These are phyloP conservation scores for Malurus splendens DNA, from an alignment of 2,797 vertebrate genomes.

Conservation along the genomic window DNA sequence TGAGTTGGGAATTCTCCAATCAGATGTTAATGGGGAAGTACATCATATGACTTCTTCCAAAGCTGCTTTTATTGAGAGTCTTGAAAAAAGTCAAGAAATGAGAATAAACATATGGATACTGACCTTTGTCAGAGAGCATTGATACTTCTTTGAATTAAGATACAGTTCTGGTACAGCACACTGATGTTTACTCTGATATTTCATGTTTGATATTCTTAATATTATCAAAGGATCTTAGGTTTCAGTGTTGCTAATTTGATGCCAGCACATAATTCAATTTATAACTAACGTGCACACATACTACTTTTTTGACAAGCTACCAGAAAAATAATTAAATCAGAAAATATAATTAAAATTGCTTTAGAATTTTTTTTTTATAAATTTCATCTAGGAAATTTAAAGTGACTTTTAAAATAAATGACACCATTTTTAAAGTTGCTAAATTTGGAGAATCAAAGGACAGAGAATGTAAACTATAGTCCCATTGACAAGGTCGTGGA, in stretches of 20 bases:
- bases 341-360: neutral
- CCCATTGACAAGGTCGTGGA: neutral
- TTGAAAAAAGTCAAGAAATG: neutral
- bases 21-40: neutral
- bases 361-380: neutral
- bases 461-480: neutral
- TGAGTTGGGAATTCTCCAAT: neutral
- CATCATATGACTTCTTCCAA: neutral
- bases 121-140: neutral
- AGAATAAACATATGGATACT: neutral
- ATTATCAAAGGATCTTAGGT: neutral
- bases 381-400: neutral
- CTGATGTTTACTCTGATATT: neutral
- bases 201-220: neutral
- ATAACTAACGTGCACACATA: neutral
- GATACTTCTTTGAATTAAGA: neutral
- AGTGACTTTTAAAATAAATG: neutral
- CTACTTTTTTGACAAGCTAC: neutral
- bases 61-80: neutral
- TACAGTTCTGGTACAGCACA: neutral
- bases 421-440: neutral
- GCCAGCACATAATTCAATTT: neutral
- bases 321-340: neutral
- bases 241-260: neutral
- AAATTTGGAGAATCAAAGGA: neutral